phyloP scores from a whole-genome alignment of 2,888 invertebrate species.

The Nymphalis c-album region DNA sequence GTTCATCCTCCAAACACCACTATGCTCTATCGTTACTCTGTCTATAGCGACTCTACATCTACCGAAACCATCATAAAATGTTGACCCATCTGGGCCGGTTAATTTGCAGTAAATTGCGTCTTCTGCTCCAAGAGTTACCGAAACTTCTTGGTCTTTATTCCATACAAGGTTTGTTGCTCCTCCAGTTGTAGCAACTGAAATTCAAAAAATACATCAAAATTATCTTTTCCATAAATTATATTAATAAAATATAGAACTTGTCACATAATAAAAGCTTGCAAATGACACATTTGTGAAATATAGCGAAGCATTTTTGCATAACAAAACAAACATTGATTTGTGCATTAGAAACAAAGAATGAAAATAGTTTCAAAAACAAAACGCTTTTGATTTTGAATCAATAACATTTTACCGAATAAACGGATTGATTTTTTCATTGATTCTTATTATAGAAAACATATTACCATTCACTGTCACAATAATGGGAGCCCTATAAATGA shows the following conservation, averaged over 20 bases:
- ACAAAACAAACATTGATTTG: background rate
- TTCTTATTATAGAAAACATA: background rate
- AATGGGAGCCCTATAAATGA: slow-evolving; percentile 52
- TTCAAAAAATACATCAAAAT: background rate
- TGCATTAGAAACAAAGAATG: background rate
- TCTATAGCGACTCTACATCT: slow-evolving; percentile 55
- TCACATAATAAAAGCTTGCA: too few species aligned
- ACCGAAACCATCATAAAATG: slow-evolving; percentile 60
- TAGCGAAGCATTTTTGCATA: background rate
- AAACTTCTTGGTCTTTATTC: slow-evolving; percentile 47
- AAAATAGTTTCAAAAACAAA: background rate
- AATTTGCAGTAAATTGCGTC: slow-evolving; percentile 62
- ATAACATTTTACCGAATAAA: background rate
- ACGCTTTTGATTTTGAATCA: background rate
- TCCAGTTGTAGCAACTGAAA: slow-evolving; percentile 16
- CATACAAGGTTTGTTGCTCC: slow-evolving; percentile 31
- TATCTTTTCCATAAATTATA: background rate
- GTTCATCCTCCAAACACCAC: slow-evolving; percentile 58
- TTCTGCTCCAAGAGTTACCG: slow-evolving; percentile 54
- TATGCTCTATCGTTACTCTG: slow-evolving; percentile 50
- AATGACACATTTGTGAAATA: background rate
- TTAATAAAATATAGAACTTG: too few species aligned
- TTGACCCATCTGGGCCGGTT: slow-evolving; percentile 44
- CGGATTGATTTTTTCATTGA: background rate
- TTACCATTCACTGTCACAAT: slow-evolving; percentile 58